Evolutionary conservation across 2,113 vertebrate genomes (phyloP), one percentile per base, ranked within the genome.

Genomic region (Amblyopsis rosae): DNA sequence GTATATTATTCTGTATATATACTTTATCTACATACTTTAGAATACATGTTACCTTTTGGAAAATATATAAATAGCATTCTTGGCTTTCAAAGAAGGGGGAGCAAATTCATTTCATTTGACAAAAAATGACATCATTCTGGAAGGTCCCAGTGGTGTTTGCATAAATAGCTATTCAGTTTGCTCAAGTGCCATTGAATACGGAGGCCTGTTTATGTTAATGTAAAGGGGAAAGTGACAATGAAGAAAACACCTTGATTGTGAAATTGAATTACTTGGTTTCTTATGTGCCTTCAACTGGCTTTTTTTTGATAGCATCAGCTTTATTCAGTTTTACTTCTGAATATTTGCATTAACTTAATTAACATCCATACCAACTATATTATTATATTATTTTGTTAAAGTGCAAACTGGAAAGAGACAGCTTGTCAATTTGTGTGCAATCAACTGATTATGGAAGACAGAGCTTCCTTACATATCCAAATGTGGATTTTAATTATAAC

Each of bases 51-150:
- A 47, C 33, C 54, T 62, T 17, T 13, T 11, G 51, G 60, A 70
- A 73, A 78, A 83, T 68, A 64, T 64, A 72, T 65, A 41, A 41
- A 70, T 59, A 67, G 35, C 32, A 58, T 26, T 59, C 62, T 72
- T 26, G 15, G 62, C 56, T 63, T 61, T 65, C 67, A 67, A 70
- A 26, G 46, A 15, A 59, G 67, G 17, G 47, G 26, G 67, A 69
- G 55, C 59, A 53, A 9, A 61, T 12, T 16, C 6, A 15, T n/a
- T 15, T 12, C 3, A 9, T 26, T 26, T 26, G 19, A 32, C 12
- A 56, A 56, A 64, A 77, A 72, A 66, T 72, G 70, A 76, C 75
- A 55, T 76, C 53, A 72, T 56, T 71, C 73, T 60, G 55, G 63
- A 47, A 46, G 50, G 49, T 46, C 62, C 45, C 32, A 51, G 19